Conservation (phyloP, 2,113 vertebrate genomes). For the Aspidoscelis tigris region DNA sequence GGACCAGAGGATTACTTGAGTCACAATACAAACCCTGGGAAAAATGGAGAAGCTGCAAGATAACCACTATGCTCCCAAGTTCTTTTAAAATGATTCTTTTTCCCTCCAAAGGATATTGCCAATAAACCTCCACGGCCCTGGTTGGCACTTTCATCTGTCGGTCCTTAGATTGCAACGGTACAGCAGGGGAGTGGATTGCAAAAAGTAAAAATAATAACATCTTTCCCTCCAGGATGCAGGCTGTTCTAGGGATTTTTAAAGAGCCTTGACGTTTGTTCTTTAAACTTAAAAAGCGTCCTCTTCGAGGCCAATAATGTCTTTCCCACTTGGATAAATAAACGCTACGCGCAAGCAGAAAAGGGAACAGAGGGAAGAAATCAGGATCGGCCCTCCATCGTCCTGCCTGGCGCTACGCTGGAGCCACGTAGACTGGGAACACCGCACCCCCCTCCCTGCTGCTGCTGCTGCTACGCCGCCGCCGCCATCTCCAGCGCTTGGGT, state of each 20-base stretch:
- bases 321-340: neutral
- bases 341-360: neutral
- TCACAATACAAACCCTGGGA: neutral
- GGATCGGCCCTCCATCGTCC: neutral
- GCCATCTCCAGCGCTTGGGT: slow-evolving; percentile 3
- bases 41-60: neutral
- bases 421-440: slow-evolving; percentile 30
- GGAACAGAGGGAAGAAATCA: neutral
- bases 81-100: neutral
- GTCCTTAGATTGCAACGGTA: too few species aligned
- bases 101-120: neutral
- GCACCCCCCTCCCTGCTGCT: neutral
- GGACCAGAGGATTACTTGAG: neutral
- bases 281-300: neutral
- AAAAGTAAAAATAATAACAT: neutral
- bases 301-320: too few species aligned
- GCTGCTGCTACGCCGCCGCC: slow-evolving; percentile 13
- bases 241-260: too few species aligned
- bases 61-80: neutral
- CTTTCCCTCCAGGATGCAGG: neutral
- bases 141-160: neutral
- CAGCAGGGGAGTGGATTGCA: neutral
- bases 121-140: neutral
- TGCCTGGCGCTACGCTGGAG: slow-evolving; percentile 10
- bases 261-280: neutral